Base-by-base conservation (phyloP, 30 jellyfish, hydroid and myxozoan genomes). In the Turritopsis dohrnii region DNA sequence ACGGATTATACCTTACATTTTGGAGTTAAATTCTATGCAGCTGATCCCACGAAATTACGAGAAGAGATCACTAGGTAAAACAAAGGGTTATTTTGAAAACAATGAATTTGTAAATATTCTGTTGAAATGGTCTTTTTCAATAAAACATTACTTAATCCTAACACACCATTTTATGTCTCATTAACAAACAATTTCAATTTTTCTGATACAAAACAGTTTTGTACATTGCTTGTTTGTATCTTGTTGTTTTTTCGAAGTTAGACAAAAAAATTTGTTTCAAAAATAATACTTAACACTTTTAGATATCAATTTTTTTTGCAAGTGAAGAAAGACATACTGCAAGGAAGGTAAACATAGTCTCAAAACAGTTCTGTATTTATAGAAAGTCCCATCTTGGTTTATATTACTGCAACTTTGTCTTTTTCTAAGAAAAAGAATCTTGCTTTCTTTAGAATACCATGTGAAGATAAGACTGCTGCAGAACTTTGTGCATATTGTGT, bases 1-100 rank as follows among this genome's bases (percentile, higher is more conserved):
- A 24, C 69, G 20, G 89, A 16, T n/a, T 22, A 65, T 8, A 83
- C 53, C 13, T 84, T 91, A 66, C 86, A 92, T 66, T 87, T 92
- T 82, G 96, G 96, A 17, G 96, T 92, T 79, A 92, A 92, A 75
- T 92, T 92, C 76, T 92, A 92, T 77, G 98, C 98, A 0, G 98
- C 98, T 1, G 96, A 92, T 76, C 98, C 98, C 26, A 92, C 98
- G 8, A 92, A 88, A 66, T 82, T 92, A 52, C 80, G 89, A 66
- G 98, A 92, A 66, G 98, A 92, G 65, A 82, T 92, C 20, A 92
- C 98, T 26, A 80, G 98, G 98, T 92, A 16, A 29, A 22, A n/a
- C 8, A n/a, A 23, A n/a, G 22, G 16, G 8, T 21, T 69, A 16
- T 19, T 69, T 69, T 69, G 4, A 41, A 41, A 3, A 41, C 60